Percentiles rank a stretch among this genome's conserved stretches.
phyloP scores from a whole-genome alignment of 1,140 invertebrate species.

The Panagrolaimus sp. region DNA sequence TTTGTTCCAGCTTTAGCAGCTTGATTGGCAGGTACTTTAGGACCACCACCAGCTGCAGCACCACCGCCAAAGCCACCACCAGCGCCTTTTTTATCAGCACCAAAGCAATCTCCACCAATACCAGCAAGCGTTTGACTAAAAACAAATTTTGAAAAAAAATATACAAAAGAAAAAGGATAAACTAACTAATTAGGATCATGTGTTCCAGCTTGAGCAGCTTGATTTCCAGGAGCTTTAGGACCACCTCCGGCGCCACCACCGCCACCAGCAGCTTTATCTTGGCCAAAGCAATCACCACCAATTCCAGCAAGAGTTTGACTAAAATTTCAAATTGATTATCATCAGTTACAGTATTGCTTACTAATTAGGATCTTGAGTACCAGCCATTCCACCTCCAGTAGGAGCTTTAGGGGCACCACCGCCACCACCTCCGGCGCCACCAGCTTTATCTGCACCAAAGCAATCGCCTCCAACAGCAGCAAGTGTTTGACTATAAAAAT shows the following conservation, averaged over 20 bases:
- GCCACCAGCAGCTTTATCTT: constrained; percentile 17
- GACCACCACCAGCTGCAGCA: background rate
- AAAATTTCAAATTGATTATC: too few relatives aligned
- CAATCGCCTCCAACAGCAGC: too few relatives aligned
- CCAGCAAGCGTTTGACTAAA: too few relatives aligned
- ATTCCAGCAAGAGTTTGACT: constrained; percentile 23
- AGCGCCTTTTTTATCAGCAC: too few relatives aligned
- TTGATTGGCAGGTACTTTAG: background rate
- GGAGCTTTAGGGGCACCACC: constrained; percentile 3
- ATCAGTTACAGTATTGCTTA: background rate
- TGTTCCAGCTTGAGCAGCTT: background rate
- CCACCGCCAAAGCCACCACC: background rate
- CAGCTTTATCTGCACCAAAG: too few relatives aligned
- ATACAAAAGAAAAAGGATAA: too few relatives aligned
- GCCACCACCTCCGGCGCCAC: too few relatives aligned
- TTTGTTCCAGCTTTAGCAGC: background rate
- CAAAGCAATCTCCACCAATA: too few relatives aligned
- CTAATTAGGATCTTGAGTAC: constrained; percentile 19
- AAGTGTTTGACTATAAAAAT: too few relatives aligned
- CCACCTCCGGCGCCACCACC: constrained; percentile 20
- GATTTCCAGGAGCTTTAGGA: constrained; percentile 10
- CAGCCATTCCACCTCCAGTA: constrained; percentile 13
- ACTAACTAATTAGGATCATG: too few relatives aligned
- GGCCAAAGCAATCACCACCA: constrained; percentile 19
- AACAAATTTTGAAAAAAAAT: too few relatives aligned